Percentiles rank a stretch among this genome's conserved stretches.
Evolutionary conservation across 2,888 invertebrate species (phyloP).

Genomic region (Hoplodrina ambigua): DNA sequence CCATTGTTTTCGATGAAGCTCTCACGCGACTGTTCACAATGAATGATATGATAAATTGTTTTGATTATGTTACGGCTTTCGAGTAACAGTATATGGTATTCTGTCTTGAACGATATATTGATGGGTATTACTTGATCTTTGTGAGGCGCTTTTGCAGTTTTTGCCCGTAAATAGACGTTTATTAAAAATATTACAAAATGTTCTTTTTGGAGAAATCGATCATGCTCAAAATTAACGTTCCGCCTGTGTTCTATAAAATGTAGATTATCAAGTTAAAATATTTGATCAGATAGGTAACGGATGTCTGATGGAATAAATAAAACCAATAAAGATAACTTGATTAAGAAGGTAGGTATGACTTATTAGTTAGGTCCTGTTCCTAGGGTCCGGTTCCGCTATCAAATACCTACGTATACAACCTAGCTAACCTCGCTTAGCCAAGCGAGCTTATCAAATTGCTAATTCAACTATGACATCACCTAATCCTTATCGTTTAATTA

Average conservation of each 20-base stretch:
- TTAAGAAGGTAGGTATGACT: neutral
- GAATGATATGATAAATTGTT: constrained; percentile 77
- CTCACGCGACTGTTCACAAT: constrained; percentile 71
- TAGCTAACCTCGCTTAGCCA: constrained; percentile 5
- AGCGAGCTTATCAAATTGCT: constrained; percentile 26
- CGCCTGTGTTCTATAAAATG: constrained; percentile 16
- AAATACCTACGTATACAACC: constrained; percentile 1
- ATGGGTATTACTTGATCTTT: constrained; percentile 13
- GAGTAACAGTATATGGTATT: constrained; percentile 55
- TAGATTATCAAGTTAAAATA: constrained; percentile 20
- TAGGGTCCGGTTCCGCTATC: constrained; percentile 6
- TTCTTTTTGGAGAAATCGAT: constrained; percentile 37
- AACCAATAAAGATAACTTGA: constrained; percentile 4
- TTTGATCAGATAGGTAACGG: constrained; percentile 9
- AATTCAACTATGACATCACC: constrained; percentile 33
- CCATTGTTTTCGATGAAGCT: constrained; percentile 71
- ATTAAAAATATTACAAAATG: no score
- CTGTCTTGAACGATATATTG: constrained; percentile 30
- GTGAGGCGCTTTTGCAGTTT: neutral
- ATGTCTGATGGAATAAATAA: constrained; percentile 21
- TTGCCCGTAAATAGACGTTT: neutral
- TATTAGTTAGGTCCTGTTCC: constrained; percentile 26
- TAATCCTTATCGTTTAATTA: constrained; percentile 42
- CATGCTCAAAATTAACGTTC: constrained; percentile 16
- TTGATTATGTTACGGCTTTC: constrained; percentile 70